Conservation (phyloP, 2,797 vertebrate species). For the Rhadinocentrus ornatus region DNA sequence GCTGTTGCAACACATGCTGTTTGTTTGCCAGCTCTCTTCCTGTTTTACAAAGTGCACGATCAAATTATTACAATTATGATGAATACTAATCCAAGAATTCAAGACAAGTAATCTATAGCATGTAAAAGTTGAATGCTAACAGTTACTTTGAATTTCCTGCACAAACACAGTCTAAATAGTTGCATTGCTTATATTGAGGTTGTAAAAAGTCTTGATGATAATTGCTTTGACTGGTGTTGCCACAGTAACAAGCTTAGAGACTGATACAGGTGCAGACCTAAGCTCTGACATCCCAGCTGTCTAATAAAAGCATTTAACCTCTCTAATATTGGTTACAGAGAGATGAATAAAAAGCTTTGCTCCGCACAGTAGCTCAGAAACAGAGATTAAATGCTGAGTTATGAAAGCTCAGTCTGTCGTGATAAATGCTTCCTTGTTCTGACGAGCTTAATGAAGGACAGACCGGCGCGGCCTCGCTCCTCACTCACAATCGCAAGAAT, state of each 20-base stretch:
- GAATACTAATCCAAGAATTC: too few species aligned
- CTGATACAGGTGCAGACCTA: background rate
- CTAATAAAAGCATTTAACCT: slow-evolving; percentile 18
- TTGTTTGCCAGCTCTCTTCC: background rate
- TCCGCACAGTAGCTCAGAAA: slow-evolving; percentile 49
- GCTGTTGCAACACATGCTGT: slow-evolving; percentile 17
- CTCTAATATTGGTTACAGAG: slow-evolving; percentile 4
- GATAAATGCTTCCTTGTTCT: slow-evolving; percentile 58
- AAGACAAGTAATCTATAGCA: too few species aligned
- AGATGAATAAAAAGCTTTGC: slow-evolving; percentile 7
- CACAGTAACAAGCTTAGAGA: slow-evolving; percentile 10
- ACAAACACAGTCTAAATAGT: background rate
- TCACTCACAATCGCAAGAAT: slow-evolving; percentile 72
- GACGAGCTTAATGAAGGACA: slow-evolving; percentile 75
- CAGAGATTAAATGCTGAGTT: slow-evolving; percentile 29
- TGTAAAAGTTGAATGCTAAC: background rate
- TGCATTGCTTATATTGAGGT: background rate
- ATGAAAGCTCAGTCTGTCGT: slow-evolving; percentile 59
- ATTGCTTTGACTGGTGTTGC: background rate
- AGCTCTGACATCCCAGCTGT: slow-evolving; percentile 3
- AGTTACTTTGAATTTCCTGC: rapidly evolving
- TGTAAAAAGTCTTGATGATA: background rate
- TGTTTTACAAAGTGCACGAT: slow-evolving; percentile 18
- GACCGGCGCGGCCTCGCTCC: slow-evolving; percentile 54
- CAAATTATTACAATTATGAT: background rate